Evolutionary conservation across 2,797 vertebrate genomes (phyloP), one percentile per base, ranked within the genome.

Genomic region (Micrastur ruficollis): DNA sequence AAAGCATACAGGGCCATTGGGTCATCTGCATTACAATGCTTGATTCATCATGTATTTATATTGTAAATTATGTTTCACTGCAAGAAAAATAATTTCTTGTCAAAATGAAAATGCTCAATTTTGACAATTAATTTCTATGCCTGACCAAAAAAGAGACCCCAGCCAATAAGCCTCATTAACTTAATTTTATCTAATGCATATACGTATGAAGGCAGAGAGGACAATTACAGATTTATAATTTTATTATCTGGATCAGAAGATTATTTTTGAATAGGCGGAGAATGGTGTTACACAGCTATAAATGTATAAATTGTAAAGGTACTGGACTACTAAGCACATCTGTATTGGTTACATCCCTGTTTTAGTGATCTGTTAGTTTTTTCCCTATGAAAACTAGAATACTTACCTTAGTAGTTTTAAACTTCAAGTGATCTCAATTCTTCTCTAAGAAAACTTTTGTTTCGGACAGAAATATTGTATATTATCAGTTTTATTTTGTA

Each of bases 21-120:
- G 93, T 91, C 94, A 90, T 90, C 87, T 79, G 63, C 83, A 86
- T 91, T 74, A 96, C 93, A 97, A 95, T 89, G 91, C 74, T 67
- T 11, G 23, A 95, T 97, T 97, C 84, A 94, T 49, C 44, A 17
- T 4, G 80, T 61, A 86, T 86, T 94, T 96, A 76, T 84, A 86
- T 32, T 21, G 0, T 83, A 86, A 95, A 96, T 86, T 84, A 93
- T 27, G 40, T 72, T 84, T 79, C 80, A 70, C 71, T 81, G 9
- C 12, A 67, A 55, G 91, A 86, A 91, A 96, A 84, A 61, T 10
- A 81, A 86, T 70, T 94, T 91, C 82, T 85, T 93, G 76, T 76
- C 90, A 90, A 88, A 95, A 90, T n/a, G 31, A 80, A 91, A 97
- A 59, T 34, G 59, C 62, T 84, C 27, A 0, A 8, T 84, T 91